Percentiles rank a stretch among this genome's conserved stretches.
Conservation (phyloP, 2,888 invertebrate species). For the Mesorhabditis spiculigera region DNA sequence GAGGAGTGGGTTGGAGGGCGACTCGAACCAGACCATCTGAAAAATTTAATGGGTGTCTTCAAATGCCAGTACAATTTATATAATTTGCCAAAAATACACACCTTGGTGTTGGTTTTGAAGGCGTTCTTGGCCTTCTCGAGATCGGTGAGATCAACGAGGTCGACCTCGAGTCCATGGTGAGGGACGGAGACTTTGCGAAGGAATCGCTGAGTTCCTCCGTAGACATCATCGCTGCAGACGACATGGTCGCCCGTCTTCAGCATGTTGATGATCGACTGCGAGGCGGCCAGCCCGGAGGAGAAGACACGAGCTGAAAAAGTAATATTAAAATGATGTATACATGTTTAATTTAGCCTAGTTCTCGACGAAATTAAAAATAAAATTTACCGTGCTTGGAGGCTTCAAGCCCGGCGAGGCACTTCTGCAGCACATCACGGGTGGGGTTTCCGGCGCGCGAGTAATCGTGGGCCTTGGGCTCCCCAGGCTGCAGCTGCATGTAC, state of each 20-base stretch:
- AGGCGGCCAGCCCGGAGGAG: constrained; percentile 81
- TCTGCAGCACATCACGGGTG: constrained; percentile 80
- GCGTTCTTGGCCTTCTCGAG: constrained; percentile 69
- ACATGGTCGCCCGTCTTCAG: constrained; percentile 83
- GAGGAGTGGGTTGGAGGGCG: constrained; percentile 89
- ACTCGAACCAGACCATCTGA: constrained; percentile 81
- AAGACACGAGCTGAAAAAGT: constrained; percentile 65
- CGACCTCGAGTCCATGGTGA: constrained; percentile 71
- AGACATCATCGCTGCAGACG: constrained; percentile 84
- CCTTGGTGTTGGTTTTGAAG: constrained; percentile 81
- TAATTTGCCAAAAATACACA: constrained; percentile 57
- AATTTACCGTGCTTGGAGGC: constrained; percentile 75
- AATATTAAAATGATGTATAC: constrained; percentile 11
- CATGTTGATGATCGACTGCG: constrained; percentile 74
- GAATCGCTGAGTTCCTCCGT: constrained; percentile 69
- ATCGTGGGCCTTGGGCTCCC: constrained; percentile 71
- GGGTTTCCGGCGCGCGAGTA: constrained; percentile 93
- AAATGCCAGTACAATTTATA: background rate
- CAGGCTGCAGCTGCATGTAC: constrained; percentile 83
- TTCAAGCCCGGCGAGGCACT: constrained; percentile 84
- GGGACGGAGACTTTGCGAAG: constrained; percentile 66
- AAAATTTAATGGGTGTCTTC: constrained; percentile 7
- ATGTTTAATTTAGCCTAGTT: constrained; percentile 9
- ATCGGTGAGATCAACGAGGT: constrained; percentile 76
- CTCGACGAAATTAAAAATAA: background rate